These are phyloP conservation scores for Scaptomyza caliginosa DNA, from an alignment of 2,888 invertebrate species.

Conservation along the genomic window DNA sequence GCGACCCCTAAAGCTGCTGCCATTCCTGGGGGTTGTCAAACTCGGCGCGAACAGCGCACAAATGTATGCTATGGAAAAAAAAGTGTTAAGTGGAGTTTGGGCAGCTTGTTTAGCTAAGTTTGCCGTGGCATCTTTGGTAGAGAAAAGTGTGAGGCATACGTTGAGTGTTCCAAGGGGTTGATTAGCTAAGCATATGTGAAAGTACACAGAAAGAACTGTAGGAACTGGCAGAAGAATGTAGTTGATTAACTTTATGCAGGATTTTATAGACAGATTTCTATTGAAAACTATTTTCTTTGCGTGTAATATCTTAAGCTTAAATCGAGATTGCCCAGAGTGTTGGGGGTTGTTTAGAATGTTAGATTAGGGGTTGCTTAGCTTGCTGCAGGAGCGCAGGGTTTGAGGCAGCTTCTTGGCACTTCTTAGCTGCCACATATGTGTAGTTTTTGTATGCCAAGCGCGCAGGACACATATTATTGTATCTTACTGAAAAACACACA, in stretches of 20 bases:
- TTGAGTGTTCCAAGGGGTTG: background rate
- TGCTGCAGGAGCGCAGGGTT: background rate
- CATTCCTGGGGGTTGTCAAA: background rate
- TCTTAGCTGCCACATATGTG: constrained; percentile 67
- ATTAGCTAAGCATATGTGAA: constrained; percentile 12
- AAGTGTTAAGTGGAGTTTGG: background rate
- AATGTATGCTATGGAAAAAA: constrained; percentile 56
- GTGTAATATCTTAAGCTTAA: background rate
- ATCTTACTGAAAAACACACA: too few relatives aligned
- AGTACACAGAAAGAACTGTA: background rate
- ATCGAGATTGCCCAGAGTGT: background rate
- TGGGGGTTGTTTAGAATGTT: background rate
- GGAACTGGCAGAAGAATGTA: background rate
- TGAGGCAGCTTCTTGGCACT: constrained; percentile 49
- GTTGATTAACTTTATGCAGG: too few relatives aligned
- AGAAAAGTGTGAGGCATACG: too few relatives aligned
- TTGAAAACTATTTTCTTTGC: background rate
- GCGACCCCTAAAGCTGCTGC: constrained; percentile 12
- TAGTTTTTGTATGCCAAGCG: constrained; percentile 69
- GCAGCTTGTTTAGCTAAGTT: constrained; percentile 5
- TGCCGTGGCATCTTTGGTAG: too few relatives aligned
- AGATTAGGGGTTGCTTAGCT: constrained; percentile 9
- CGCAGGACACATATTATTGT: constrained; percentile 70
- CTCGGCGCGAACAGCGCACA: constrained; percentile 47
- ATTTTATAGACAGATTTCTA: too few relatives aligned